These are phyloP conservation scores for Rhopalosiphum maidis DNA, from an alignment of 1,140 invertebrate genomes.

Conservation along the genomic window DNA sequence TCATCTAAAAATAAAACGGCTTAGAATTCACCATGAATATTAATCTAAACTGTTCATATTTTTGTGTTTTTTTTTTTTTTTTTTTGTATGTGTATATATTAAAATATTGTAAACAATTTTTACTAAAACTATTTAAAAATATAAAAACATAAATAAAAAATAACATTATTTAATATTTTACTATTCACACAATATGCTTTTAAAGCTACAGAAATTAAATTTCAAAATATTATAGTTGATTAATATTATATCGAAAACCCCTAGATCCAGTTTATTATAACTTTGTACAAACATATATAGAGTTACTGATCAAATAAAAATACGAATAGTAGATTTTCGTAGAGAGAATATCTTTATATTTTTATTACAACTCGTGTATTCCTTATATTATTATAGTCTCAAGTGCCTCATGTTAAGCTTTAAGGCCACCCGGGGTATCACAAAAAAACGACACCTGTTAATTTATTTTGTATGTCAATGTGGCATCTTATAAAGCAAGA, in stretches of 20 bases:
- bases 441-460: background rate
- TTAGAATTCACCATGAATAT: no score
- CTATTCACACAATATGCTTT: no score
- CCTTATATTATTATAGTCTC: background rate
- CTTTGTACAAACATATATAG: background rate
- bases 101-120: no score
- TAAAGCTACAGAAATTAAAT: no score
- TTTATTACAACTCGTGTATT: background rate
- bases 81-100: no score
- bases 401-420: background rate
- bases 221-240: no score
- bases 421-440: background rate
- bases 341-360: background rate
- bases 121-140: no score
- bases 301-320: background rate
- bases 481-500: background rate
- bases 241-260: background rate
- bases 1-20: no score
- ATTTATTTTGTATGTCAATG: background rate
- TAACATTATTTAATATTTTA: no score
- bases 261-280: background rate
- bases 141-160: no score
- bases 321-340: background rate
- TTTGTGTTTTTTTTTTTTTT: no score
- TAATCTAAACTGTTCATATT: no score